Conservation (phyloP, 1,140 invertebrate species). For the Pygmarrhopalites habei region DNA sequence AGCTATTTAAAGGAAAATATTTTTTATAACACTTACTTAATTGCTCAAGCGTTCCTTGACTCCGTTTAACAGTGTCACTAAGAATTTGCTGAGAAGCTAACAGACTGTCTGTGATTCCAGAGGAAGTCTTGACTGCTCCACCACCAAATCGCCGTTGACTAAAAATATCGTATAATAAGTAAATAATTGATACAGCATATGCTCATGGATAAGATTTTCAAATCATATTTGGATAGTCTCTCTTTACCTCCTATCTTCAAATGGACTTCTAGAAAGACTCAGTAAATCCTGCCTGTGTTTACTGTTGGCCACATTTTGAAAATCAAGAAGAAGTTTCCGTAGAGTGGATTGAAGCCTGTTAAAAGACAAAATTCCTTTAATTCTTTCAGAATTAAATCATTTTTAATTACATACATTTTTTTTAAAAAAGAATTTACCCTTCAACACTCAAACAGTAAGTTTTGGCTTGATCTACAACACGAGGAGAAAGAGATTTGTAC, state of each 20-base stretch:
- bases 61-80: conserved; percentile 75
- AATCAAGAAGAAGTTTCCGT: conserved; percentile 16
- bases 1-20: too few species aligned
- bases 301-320: conserved; percentile 3
- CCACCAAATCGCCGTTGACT: neutral
- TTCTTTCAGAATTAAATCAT: too few species aligned
- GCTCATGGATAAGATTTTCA: too few species aligned
- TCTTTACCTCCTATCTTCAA: conserved; percentile 17
- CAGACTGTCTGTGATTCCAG: conserved; percentile 63
- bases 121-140: conserved; percentile 14
- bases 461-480: conserved; percentile 25
- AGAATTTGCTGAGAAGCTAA: conserved; percentile 73
- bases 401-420: too few species aligned
- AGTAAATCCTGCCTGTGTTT: conserved; percentile 28
- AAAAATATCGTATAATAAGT: neutral
- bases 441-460: conserved; percentile 17
- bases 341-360: conserved; percentile 9
- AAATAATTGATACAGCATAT: too few species aligned
- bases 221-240: too few species aligned
- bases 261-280: conserved; percentile 23
- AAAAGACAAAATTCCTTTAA: too few species aligned
- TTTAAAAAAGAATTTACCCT: too few species aligned
- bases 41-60: conserved; percentile 73
- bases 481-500: conserved; percentile 10
- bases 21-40: too few species aligned